Conservation (phyloP, 2,113 vertebrate species). For the Mixornis gularis region DNA sequence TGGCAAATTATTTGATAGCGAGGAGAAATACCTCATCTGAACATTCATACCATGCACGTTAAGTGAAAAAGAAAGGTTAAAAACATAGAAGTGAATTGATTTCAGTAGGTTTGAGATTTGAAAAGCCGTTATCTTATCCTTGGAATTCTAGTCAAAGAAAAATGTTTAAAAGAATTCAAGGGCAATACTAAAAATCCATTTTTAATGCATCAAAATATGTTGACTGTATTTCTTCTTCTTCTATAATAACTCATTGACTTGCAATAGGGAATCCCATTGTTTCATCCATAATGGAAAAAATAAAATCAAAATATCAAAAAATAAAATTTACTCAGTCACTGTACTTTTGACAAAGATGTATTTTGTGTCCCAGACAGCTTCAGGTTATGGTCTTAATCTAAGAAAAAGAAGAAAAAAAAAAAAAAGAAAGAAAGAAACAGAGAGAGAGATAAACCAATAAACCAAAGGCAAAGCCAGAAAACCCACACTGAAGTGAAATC, state of each 20-base stretch:
- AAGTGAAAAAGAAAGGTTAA: background rate
- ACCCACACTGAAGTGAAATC: background rate
- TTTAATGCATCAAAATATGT: background rate
- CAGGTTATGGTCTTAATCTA: too few relatives aligned
- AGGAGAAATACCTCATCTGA: background rate
- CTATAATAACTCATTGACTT: background rate
- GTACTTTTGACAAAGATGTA: background rate
- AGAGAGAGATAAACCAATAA: background rate
- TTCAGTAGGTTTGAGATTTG: background rate
- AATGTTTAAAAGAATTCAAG: background rate
- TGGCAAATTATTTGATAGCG: background rate
- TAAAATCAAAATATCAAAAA: too few relatives aligned
- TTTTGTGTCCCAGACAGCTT: background rate
- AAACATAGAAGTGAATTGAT: background rate
- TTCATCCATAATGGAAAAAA: background rate
- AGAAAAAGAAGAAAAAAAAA: too few relatives aligned
- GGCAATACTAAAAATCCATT: background rate
- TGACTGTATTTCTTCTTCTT: background rate
- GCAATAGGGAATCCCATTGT: background rate
- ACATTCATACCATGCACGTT: background rate
- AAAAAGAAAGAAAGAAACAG: too few relatives aligned
- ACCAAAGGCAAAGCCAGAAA: background rate
- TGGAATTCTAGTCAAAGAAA: background rate
- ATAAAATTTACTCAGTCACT: background rate
- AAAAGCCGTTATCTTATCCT: background rate